Evolutionary conservation across 2,113 vertebrate species (phyloP).

Genomic region (Megaleporinus macrocephalus): DNA sequence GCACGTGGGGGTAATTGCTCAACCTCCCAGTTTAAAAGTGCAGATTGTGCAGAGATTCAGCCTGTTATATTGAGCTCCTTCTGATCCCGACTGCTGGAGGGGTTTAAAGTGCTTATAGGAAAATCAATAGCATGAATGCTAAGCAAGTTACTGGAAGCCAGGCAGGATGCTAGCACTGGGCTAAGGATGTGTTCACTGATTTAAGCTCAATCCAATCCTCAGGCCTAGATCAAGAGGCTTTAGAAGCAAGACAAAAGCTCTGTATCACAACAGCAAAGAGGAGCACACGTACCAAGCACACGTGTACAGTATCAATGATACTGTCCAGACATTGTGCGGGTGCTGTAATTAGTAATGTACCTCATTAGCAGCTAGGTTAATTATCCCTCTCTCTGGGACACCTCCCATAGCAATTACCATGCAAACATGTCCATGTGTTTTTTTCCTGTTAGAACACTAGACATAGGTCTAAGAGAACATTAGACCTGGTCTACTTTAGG

Average conservation of each 20-base stretch:
- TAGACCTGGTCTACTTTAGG: background rate
- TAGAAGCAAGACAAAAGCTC: conserved; percentile 12
- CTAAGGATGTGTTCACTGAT: conserved; percentile 86
- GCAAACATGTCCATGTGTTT: background rate
- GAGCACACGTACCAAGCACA: background rate
- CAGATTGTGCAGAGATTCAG: conserved; percentile 48
- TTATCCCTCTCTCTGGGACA: conserved; percentile 42
- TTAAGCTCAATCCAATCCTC: conserved; percentile 80
- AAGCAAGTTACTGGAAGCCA: conserved; percentile 92
- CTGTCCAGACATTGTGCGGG: background rate
- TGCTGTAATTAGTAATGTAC: conserved; percentile 38
- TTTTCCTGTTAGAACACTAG: background rate
- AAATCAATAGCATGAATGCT: conserved; percentile 93
- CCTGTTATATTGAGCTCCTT: conserved; percentile 54
- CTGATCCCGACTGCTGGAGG: conserved; percentile 63
- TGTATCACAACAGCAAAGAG: conserved; percentile 8
- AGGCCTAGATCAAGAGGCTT: conserved; percentile 44
- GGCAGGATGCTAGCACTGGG: conserved; percentile 85
- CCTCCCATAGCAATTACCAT: conserved; percentile 42
- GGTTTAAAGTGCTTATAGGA: conserved; percentile 90
- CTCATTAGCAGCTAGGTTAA: conserved; percentile 47
- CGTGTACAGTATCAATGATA: conserved; percentile 1
- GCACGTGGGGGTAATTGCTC: conserved; percentile 38
- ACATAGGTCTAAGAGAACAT: too few relatives aligned
- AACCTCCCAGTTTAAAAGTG: conserved; percentile 47